Base-by-base conservation (phyloP, 2,797 vertebrate species). In the Peromyscus nudipes region DNA sequence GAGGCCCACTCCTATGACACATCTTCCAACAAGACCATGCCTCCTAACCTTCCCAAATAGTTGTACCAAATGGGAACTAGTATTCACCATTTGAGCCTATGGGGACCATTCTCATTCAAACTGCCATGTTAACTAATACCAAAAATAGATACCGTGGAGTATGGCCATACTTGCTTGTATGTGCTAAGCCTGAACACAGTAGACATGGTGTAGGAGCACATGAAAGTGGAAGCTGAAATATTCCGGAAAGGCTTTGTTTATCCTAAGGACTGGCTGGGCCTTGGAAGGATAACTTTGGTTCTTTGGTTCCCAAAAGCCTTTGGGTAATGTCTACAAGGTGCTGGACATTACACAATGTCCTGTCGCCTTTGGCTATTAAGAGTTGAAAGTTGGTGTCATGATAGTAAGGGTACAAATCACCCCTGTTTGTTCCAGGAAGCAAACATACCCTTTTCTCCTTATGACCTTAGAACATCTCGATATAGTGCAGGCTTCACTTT, bases 281-380 rank as follows among this genome's bases (percentile, higher is more conserved):
- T 92, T 95, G 67, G 60, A 71, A 85, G 62, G 73, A 55, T 62
- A 73, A 27, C 21, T 90, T 65, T 84, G 77, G 11, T 67, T 64
- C 43, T 89, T 82, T 94, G 93, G 37, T 89, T 81, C 82, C 67
- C 40, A 83, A 76, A 64, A 93, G 8, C 21, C 43, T 79, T 93
- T 94, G 40, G 4, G 13, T 37, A 57, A n/a, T 49, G 40, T 75
- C 37, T 29, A 19, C 37, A 55, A 79, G 43, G 31, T 64, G n/a
- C 46, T 40, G 49, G 49, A 52, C 49, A 52, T 52, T 13, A 52
- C 49, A 52, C 49, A 52, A 52, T 52, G 49, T 52, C 49, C 57
- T 64, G 19, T 49, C 46, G 76, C 60, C 29, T 84, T 29, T 55
- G 25, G 9, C 49, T 73, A 25, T 87, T 71, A 79, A 73, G 52